A percentile compares a stretch with the other conserved stretches of the same genome.
phyloP scores from a whole-genome alignment of 2,797 vertebrate genomes.

The Halcyon badia region DNA sequence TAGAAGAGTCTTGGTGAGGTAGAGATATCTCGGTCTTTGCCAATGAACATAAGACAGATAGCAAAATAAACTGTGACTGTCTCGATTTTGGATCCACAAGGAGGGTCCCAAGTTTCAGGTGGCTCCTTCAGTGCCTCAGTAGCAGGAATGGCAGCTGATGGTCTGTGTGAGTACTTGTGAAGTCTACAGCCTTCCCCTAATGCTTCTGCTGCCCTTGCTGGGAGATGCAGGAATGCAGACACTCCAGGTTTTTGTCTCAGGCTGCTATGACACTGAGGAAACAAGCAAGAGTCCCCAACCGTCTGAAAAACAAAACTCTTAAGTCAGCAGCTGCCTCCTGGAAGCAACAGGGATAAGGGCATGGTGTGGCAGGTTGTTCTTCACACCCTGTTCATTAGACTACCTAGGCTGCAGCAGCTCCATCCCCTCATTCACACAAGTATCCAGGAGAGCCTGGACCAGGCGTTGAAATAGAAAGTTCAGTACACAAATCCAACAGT shows the following conservation, averaged over 20 bases:
- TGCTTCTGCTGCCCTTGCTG: neutral
- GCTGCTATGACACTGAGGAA: neutral
- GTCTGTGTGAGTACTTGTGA: rapidly evolving
- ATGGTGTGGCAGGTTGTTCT: neutral
- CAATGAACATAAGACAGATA: neutral
- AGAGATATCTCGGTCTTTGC: neutral
- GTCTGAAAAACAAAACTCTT: neutral
- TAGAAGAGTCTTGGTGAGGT: neutral
- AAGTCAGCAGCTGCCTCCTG: neutral
- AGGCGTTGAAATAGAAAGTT: neutral
- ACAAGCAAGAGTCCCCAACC: rapidly evolving
- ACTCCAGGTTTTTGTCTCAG: neutral
- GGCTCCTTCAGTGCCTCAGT: neutral
- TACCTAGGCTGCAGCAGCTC: neutral
- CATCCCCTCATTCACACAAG: neutral
- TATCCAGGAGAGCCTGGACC: neutral
- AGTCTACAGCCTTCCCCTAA: neutral
- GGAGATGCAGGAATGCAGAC: neutral
- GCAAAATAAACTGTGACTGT: neutral
- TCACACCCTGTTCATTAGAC: too few species aligned
- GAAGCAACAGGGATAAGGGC: neutral
- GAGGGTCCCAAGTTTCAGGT: neutral
- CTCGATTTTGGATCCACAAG: neutral
- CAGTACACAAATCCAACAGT: neutral
- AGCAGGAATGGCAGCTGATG: neutral